phyloP scores from a whole-genome alignment of 2,888 invertebrate species.

The Phaedon cochleariae region DNA sequence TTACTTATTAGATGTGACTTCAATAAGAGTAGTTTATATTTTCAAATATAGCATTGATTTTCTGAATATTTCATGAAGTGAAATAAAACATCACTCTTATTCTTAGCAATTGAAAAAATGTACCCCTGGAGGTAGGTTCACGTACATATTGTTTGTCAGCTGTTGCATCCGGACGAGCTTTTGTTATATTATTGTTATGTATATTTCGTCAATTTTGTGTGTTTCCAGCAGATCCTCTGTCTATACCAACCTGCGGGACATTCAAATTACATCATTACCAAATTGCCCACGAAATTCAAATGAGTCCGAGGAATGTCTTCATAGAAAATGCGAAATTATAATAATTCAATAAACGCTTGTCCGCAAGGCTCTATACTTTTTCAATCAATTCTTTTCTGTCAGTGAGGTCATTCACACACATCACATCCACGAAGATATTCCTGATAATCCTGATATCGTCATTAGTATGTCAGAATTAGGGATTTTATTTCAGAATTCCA shows the following conservation, averaged over 20 bases:
- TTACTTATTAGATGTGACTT: no score
- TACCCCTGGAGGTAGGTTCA: no score
- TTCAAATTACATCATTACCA: slow-evolving; percentile 8
- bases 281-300: slow-evolving; percentile 15
- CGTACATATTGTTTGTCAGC: slow-evolving; percentile 12
- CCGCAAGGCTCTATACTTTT: neutral
- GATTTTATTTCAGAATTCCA: no score
- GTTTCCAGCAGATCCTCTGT: slow-evolving; percentile 3
- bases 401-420: no score
- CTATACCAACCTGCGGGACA: neutral
- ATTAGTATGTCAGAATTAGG: no score
- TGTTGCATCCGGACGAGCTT: slow-evolving; percentile 3
- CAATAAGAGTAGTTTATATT: no score
- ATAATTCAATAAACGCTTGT: neutral
- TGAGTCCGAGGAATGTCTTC: slow-evolving; percentile 17
- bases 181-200: slow-evolving; percentile 17
- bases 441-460: no score
- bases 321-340: neutral
- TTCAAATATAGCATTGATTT: no score
- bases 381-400: neutral
- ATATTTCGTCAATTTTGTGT: slow-evolving; percentile 8
- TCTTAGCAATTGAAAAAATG: no score
- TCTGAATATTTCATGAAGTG: no score
- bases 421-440: no score
- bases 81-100: no score